These are phyloP conservation scores for Teleiodes luculella DNA, from an alignment of 2,888 invertebrate species.

Conservation along the genomic window DNA sequence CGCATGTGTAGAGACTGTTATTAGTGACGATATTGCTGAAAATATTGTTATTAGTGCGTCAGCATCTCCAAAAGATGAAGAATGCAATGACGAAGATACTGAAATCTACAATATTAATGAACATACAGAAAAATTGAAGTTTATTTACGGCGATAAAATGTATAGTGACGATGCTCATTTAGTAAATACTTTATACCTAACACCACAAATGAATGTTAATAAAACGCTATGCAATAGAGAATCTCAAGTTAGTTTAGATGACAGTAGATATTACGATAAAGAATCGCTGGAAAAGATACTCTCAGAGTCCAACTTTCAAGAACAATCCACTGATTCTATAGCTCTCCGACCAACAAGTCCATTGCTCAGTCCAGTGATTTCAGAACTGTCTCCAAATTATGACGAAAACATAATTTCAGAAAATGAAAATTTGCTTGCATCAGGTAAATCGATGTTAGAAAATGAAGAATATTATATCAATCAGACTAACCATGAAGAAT, in stretches of 20 bases:
- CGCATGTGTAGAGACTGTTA: slow-evolving; percentile 68
- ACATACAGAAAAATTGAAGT: slow-evolving; percentile 37
- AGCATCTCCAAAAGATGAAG: slow-evolving; percentile 39
- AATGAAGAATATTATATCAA: background rate
- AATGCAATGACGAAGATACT: slow-evolving; percentile 30
- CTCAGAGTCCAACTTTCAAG: slow-evolving; percentile 39
- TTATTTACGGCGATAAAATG: slow-evolving; percentile 56
- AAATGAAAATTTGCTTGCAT: slow-evolving; percentile 13
- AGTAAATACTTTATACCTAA: slow-evolving; percentile 56
- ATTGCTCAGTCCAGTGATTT: slow-evolving; percentile 3
- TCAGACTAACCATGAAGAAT: background rate
- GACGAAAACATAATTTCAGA: slow-evolving; percentile 38
- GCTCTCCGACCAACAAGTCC: background rate
- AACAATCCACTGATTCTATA: slow-evolving; percentile 3
- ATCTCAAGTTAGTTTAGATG: slow-evolving; percentile 26
- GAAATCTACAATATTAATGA: slow-evolving; percentile 24
- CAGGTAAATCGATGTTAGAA: background rate
- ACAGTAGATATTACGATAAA: slow-evolving; percentile 37
- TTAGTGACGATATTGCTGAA: slow-evolving; percentile 64
- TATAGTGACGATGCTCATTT: slow-evolving; percentile 50
- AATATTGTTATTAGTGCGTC: slow-evolving; percentile 50
- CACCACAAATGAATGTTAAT: slow-evolving; percentile 62
- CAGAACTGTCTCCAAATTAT: slow-evolving; percentile 30
- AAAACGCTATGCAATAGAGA: slow-evolving; percentile 43
- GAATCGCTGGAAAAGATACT: slow-evolving; percentile 44